Percentiles rank a stretch among this genome's conserved stretches.
Conservation (phyloP, 2,113 vertebrate genomes). For the Ardeotis arabs region DNA sequence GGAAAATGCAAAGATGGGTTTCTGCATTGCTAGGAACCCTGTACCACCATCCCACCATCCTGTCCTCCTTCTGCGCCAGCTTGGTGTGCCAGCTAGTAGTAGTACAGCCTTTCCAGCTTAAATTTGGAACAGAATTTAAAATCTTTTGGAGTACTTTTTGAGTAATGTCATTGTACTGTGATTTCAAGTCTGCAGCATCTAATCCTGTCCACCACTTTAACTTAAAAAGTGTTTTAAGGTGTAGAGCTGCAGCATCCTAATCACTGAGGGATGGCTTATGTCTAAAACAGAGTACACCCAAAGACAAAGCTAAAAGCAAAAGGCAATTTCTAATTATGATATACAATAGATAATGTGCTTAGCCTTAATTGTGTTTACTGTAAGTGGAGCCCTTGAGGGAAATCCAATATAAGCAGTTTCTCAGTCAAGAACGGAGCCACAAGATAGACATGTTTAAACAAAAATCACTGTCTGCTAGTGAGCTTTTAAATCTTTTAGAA, state of each 20-base stretch:
- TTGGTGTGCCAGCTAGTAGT: background rate
- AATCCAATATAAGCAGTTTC: slow-evolving; percentile 2
- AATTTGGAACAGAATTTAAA: background rate
- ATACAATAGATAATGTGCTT: slow-evolving; percentile 13
- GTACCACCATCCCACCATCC: background rate
- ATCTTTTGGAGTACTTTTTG: background rate
- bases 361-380: slow-evolving; percentile 47
- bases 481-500: background rate
- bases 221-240: background rate
- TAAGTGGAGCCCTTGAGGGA: slow-evolving; percentile 37
- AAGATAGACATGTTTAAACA: background rate
- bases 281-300: background rate
- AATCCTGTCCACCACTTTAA: background rate
- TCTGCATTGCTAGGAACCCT: background rate
- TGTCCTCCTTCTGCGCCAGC: background rate
- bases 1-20: background rate
- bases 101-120: background rate
- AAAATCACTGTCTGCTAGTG: background rate
- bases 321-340: slow-evolving; percentile 7
- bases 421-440: background rate
- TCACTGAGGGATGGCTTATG: background rate
- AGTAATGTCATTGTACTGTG: background rate
- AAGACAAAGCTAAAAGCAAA: slow-evolving; percentile 21
- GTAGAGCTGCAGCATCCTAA: background rate
- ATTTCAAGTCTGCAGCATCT: background rate